Evolutionary conservation across 2,888 invertebrate genomes (phyloP), one percentile per base, ranked within the genome.

Genomic region (Drosophila pseudotakahashii): DNA sequence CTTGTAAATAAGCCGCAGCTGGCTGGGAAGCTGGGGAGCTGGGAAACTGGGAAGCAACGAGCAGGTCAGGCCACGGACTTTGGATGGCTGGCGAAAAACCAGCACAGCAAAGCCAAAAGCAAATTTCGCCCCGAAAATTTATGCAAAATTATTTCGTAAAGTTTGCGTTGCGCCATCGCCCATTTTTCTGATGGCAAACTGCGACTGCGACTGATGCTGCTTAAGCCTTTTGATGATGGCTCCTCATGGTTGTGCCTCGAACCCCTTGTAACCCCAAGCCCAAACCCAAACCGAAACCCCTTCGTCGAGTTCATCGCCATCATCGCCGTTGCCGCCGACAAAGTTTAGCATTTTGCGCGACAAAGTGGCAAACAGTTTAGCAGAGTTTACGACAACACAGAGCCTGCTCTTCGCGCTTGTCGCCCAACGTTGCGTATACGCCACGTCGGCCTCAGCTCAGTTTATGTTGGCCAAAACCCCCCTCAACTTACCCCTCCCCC

Each of bases 111-210:
- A 88, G 76, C 81, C 85, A 88, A 88, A 75, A 83, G 81, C 80
- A 81, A 83, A 85, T 87, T 88, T 89, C 75, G 41, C 71, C 48
- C 72, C 74, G 74, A 81, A 89, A 89, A 89, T 89, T 83, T 89
- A 89, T 89, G 89, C 89, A 89, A 89, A 89, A 89, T 89, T 89
- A 89, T 89, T 85, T 87, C 72, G 78, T 83, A 87, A 88, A 84
- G 81, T 85, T 84, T 84, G 80, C 68, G 76, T 57, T 71, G 69
- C 72, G 45, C 58, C 71, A 73, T 66, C 76, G 86, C 81, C 83
- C 83, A 76, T 78, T 83, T 79, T 77, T 72, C 42, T 66, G 74
- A 58, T 69, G 78, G 70, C 71, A 58, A 62, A 62, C 72, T 53
- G 68, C 63, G 68, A 61, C 59, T 58, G 58, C 66, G 73, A 58